Evolutionary conservation across 2,888 invertebrate species (phyloP).

Genomic region (Toxonevra muliebris): DNA sequence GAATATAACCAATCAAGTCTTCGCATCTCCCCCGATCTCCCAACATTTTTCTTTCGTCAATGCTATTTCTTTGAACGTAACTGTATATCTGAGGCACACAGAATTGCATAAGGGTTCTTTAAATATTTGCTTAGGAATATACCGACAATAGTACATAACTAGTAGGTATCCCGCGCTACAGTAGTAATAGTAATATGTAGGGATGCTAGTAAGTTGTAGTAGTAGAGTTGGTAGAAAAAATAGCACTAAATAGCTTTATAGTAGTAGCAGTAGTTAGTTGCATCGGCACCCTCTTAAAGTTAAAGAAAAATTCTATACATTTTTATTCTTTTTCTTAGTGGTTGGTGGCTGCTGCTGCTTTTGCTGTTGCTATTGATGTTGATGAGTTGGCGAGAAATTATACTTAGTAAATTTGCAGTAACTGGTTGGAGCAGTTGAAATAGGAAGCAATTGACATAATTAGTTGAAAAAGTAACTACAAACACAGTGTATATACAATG

Average conservation of each 20-base stretch:
- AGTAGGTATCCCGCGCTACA: no score
- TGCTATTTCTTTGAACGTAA: no score
- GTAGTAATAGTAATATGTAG: no score
- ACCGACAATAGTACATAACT: no score
- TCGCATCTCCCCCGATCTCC: no score
- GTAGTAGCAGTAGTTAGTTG: neutral
- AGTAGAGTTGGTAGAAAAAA: neutral
- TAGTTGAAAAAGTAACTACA: conserved; percentile 8
- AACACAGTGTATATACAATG: no score
- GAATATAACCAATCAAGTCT: no score
- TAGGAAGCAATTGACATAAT: conserved; percentile 22
- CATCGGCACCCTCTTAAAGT: neutral
- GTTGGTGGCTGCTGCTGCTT: neutral
- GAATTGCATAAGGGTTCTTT: conserved; percentile 15
- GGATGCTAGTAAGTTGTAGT: neutral
- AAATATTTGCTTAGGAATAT: conserved; percentile 18
- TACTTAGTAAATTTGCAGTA: no score
- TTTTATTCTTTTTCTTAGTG: neutral
- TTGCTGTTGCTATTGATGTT: no score
- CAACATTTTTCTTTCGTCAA: no score
- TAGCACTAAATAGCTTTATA: neutral
- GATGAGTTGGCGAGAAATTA: no score
- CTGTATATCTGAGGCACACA: neutral
- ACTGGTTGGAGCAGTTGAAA: neutral
- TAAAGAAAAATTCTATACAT: neutral